Evolutionary conservation across 2,888 invertebrate species (phyloP).

Genomic region (Drosophila peninsularis): DNA sequence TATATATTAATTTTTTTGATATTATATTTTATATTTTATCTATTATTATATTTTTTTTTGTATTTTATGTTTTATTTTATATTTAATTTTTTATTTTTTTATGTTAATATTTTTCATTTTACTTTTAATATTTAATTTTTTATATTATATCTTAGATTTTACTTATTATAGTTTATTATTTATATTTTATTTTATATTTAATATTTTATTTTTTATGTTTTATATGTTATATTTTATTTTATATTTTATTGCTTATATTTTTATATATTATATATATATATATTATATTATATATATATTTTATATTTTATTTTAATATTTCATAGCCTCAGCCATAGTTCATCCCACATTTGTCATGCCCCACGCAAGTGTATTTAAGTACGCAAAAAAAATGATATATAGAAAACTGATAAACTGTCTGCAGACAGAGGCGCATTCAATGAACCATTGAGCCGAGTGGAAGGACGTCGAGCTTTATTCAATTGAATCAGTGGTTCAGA

Average conservation of each 20-base stretch:
- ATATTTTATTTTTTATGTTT: not conserved
- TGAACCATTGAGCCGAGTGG: slow-evolving; percentile 1
- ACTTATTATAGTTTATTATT: not conserved
- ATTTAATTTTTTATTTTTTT: no score
- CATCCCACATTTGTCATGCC: not conserved
- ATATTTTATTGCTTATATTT: not conserved
- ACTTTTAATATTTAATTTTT: not conserved
- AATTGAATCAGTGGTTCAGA: slow-evolving; percentile 68
- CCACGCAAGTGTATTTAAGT: not conserved
- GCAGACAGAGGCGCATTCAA: slow-evolving; percentile 11
- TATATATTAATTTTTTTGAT: not conserved
- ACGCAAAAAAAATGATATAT: slow-evolving; percentile 4
- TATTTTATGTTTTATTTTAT: no score
- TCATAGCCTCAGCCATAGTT: not conserved
- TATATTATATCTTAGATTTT: not conserved
- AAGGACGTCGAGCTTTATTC: slow-evolving; percentile 37
- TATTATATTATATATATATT: not conserved
- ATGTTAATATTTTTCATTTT: not conserved
- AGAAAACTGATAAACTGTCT: slow-evolving; percentile 21
- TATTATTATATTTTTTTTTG: no score
- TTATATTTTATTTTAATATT: not conserved
- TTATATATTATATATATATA: not conserved
- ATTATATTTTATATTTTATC: not conserved
- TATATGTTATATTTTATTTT: not conserved
- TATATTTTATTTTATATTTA: not conserved